Conservation (phyloP, 2,113 vertebrate species). For the Sinocyclocheilus rhinocerous region DNA sequence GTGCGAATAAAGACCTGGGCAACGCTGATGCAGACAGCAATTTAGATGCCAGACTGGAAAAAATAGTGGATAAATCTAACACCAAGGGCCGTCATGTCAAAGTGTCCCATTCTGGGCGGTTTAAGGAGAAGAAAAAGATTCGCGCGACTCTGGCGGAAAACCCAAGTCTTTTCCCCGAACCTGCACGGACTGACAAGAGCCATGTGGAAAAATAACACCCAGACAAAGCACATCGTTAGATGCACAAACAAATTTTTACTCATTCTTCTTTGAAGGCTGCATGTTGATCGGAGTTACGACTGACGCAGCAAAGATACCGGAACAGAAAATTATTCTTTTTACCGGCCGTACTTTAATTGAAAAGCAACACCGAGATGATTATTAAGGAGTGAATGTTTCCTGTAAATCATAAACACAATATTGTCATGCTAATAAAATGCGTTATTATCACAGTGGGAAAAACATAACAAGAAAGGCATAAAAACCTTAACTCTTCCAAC, state of each 20-base stretch:
- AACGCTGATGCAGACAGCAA: constrained; percentile 67
- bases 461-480: not conserved
- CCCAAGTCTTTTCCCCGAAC: constrained; percentile 78
- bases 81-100: constrained; percentile 91
- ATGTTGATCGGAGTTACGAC: not conserved
- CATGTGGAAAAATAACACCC: constrained; percentile 58
- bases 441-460: not conserved
- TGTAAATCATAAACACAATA: not conserved
- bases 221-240: not conserved
- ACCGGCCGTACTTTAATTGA: not conserved
- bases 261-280: not conserved
- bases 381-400: not conserved
- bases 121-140: constrained; percentile 96
- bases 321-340: not conserved
- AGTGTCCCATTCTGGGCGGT: constrained; percentile 93
- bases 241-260: constrained; percentile 7
- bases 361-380: not conserved
- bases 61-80: constrained; percentile 89
- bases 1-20: constrained; percentile 70
- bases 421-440: not conserved
- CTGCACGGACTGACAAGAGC: constrained; percentile 68
- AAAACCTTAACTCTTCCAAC: not conserved
- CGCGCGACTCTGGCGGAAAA: constrained; percentile 84
- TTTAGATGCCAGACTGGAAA: constrained; percentile 85
- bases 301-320: not conserved